These are phyloP conservation scores for Drosophila sp. DNA, from an alignment of 1,140 invertebrate species.

Conservation along the genomic window DNA sequence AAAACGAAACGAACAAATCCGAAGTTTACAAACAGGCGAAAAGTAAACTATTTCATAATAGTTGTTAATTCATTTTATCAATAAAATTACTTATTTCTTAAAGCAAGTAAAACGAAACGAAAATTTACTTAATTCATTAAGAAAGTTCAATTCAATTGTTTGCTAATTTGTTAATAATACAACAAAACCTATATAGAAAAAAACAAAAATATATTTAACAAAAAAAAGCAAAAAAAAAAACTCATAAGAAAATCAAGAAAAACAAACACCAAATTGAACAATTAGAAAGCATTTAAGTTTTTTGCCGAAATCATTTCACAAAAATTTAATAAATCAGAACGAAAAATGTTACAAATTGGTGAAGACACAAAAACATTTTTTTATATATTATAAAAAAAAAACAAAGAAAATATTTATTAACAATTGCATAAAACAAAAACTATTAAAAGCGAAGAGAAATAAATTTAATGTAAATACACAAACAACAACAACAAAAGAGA, in stretches of 20 bases:
- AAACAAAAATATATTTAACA: constrained; percentile 4
- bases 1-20: constrained; percentile 8
- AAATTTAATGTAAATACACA: constrained; percentile 71
- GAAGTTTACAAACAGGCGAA: not conserved
- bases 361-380: constrained; percentile 26
- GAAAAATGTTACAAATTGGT: not conserved
- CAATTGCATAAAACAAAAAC: constrained; percentile 38
- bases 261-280: not conserved
- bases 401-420: constrained; percentile 51
- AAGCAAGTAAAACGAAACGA: constrained; percentile 28
- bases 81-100: constrained; percentile 41
- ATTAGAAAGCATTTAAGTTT: constrained; percentile 51
- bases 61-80: constrained; percentile 40
- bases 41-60: constrained; percentile 25
- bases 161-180: constrained; percentile 54
- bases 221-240: constrained; percentile 20
- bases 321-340: not conserved
- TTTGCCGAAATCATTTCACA: constrained; percentile 51
- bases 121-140: constrained; percentile 40
- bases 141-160: constrained; percentile 44
- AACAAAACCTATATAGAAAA: constrained; percentile 26
- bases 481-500: constrained; percentile 30
- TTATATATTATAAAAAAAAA: constrained; percentile 36
- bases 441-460: constrained; percentile 20
- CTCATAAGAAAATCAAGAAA: not conserved